Conservation (phyloP, 2,797 vertebrate genomes). For the Sparus aurata region DNA sequence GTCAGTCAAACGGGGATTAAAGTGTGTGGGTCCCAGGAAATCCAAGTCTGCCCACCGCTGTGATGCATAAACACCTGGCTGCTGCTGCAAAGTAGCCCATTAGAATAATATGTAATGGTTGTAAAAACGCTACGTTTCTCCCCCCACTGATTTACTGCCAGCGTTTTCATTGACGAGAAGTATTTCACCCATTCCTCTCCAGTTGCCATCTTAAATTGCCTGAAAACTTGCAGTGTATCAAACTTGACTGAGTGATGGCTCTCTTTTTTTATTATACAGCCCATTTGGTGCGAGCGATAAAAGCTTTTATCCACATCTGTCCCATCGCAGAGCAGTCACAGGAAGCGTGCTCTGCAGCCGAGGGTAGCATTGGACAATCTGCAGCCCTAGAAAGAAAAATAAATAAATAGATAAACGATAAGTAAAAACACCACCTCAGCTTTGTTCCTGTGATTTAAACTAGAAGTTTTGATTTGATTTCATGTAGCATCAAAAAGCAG, state of each 20-base stretch:
- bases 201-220: slow-evolving; percentile 51
- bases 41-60: slow-evolving; percentile 10
- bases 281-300: slow-evolving; percentile 70
- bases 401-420: background rate
- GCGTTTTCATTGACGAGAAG: slow-evolving; percentile 21
- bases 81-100: slow-evolving; percentile 17
- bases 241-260: slow-evolving; percentile 65
- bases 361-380: slow-evolving; percentile 35
- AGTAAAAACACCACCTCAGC: background rate
- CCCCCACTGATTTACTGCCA: slow-evolving; percentile 26
- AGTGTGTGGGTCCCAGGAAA: slow-evolving; percentile 42
- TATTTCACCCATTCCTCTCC: slow-evolving; percentile 28
- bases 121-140: slow-evolving; percentile 29
- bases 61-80: slow-evolving; percentile 38
- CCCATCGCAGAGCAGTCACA: slow-evolving; percentile 51
- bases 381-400: slow-evolving; percentile 4
- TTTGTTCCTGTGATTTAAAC: slow-evolving; percentile 20
- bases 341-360: slow-evolving; percentile 31
- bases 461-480: slow-evolving; percentile 36
- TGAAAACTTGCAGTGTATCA: slow-evolving; percentile 61
- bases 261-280: slow-evolving; percentile 62
- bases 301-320: slow-evolving; percentile 72
- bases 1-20: slow-evolving; percentile 60
- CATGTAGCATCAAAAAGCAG: slow-evolving; percentile 6
- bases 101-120: slow-evolving; percentile 28